Conservation (phyloP, 2,797 vertebrate genomes). For the Saxicola maurus region DNA sequence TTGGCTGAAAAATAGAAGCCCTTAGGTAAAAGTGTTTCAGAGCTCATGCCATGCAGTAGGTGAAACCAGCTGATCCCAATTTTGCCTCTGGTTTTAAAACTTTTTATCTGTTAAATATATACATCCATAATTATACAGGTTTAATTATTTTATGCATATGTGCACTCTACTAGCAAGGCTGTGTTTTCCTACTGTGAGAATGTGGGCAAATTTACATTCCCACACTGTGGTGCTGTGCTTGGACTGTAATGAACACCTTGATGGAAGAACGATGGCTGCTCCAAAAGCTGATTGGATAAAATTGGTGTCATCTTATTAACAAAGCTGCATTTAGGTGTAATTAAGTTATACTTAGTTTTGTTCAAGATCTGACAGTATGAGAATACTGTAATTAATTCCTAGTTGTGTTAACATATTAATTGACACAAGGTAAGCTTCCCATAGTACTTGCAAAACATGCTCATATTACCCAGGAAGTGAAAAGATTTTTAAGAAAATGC, state of each 20-base stretch:
- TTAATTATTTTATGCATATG: not conserved
- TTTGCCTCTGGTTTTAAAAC: not conserved
- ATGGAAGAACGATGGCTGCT: not conserved
- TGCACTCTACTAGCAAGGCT: not conserved
- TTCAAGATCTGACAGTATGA: not conserved
- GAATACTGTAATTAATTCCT: not conserved
- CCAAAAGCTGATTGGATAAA: not conserved
- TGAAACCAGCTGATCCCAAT: not conserved
- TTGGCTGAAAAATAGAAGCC: not conserved
- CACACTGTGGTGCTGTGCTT: not conserved
- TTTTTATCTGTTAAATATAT: not conserved
- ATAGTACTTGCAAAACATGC: not conserved
- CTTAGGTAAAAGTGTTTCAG: not conserved
- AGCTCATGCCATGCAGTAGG: not conserved
- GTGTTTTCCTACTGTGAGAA: not conserved
- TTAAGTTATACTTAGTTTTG: not conserved
- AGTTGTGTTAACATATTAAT: not conserved
- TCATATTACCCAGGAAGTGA: not conserved
- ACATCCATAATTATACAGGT: not conserved
- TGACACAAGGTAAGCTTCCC: not conserved
- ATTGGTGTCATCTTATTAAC: not conserved
- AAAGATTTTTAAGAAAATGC: rapidly evolving
- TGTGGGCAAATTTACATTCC: not conserved
- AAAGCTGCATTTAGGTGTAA: not conserved
- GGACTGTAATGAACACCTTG: not conserved